Evolutionary conservation across 2,113 vertebrate genomes (phyloP).

Genomic region (Manacus vitellinus): DNA sequence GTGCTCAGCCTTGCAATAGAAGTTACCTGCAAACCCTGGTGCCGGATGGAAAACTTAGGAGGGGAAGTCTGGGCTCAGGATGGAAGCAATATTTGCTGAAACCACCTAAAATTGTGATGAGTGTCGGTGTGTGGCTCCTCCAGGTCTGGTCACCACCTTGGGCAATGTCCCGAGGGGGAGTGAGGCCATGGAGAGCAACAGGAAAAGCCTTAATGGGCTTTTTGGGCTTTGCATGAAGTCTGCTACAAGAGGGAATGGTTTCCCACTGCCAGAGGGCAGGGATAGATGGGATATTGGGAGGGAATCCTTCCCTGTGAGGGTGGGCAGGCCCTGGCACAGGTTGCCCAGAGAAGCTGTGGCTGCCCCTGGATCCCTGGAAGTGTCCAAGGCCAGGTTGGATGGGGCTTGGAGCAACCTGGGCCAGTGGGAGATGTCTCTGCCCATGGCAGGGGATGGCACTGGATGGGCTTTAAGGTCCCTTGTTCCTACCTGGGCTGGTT

Average conservation of each 20-base stretch:
- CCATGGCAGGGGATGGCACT: background rate
- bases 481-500: background rate
- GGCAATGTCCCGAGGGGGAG: fast-evolving
- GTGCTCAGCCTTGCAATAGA: background rate
- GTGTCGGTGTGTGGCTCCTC: fast-evolving
- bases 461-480: background rate
- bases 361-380: background rate
- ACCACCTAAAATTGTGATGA: fast-evolving
- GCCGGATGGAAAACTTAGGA: background rate
- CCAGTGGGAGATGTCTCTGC: background rate
- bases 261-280: background rate
- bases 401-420: background rate
- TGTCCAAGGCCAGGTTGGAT: background rate
- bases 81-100: background rate
- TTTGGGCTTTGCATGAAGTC: background rate
- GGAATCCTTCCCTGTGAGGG: background rate
- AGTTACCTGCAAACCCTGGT: background rate
- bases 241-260: background rate
- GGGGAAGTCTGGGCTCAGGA: background rate
- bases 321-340: background rate
- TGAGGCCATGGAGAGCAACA: fast-evolving
- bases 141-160: background rate
- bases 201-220: background rate
- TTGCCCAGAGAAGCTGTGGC: background rate
- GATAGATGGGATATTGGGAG: fast-evolving